Conservation (phyloP, 2,888 invertebrate genomes). For the Dione vanillae region DNA sequence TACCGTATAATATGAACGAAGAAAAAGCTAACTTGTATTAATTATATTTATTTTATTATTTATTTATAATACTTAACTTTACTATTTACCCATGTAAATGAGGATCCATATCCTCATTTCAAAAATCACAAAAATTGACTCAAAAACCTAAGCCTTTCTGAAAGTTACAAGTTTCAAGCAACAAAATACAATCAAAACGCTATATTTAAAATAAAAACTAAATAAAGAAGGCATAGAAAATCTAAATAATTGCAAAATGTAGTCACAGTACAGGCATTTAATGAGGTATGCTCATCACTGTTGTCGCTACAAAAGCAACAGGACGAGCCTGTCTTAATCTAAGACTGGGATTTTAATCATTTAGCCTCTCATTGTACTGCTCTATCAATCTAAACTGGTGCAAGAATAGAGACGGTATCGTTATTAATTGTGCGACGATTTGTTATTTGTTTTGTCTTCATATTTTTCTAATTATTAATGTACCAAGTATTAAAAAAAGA, state of each 20-base stretch:
- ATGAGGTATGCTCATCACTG: conserved; percentile 28
- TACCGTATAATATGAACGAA: not conserved
- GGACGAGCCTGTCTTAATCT: conserved; percentile 1
- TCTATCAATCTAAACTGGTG: conserved; percentile 9
- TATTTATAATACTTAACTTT: too few relatives aligned
- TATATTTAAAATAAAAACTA: too few relatives aligned
- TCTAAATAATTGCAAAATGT: conserved; percentile 14
- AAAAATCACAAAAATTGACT: too few relatives aligned
- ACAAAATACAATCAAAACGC: not conserved
- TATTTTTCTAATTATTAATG: conserved; percentile 7
- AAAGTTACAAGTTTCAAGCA: too few relatives aligned
- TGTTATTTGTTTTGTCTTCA: not conserved
- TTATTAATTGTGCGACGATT: not conserved
- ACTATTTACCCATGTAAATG: too few relatives aligned
- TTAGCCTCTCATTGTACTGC: conserved; percentile 19
- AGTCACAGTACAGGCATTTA: conserved; percentile 16
- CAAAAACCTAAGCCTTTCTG: too few relatives aligned
- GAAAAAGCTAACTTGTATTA: too few relatives aligned
- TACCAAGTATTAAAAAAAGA: not conserved
- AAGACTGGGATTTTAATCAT: conserved; percentile 31
- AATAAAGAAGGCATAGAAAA: not conserved
- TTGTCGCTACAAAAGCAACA: conserved; percentile 26
- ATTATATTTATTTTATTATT: too few relatives aligned
- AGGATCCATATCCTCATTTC: too few relatives aligned
- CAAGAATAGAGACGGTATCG: not conserved